Percentiles rank a stretch among this genome's conserved stretches.
Evolutionary conservation across 2,113 vertebrate species (phyloP).

Genomic region (Crotalus viridis): DNA sequence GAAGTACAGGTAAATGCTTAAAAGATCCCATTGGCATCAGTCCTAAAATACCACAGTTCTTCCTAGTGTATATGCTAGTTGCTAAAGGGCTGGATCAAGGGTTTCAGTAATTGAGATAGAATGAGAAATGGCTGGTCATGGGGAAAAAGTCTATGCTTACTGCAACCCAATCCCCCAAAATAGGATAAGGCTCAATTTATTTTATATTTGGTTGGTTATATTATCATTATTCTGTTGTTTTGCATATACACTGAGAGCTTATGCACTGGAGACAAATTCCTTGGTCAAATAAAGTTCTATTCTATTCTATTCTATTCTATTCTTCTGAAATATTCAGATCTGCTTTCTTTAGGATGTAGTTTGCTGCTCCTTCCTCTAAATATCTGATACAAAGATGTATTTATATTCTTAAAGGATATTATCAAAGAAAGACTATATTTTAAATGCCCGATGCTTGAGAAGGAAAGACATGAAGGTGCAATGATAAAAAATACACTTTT

Average conservation of each 20-base stretch:
- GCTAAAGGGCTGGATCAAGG: neutral
- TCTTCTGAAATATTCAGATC: neutral
- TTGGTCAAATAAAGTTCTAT: neutral
- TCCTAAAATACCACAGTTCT: neutral
- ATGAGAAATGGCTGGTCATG: neutral
- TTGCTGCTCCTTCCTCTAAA: slow-evolving; percentile 12
- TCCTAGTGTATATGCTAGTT: accelerated
- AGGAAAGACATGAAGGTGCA: neutral
- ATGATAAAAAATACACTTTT: neutral
- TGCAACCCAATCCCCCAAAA: neutral
- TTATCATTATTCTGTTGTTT: neutral
- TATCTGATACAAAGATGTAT: neutral
- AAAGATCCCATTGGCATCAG: neutral
- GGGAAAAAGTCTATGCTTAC: neutral
- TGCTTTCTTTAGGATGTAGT: neutral
- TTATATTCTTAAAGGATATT: neutral
- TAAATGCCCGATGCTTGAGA: neutral
- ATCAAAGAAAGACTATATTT: slow-evolving; percentile 17
- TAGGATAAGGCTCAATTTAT: neutral
- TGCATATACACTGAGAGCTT: neutral
- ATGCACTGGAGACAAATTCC: neutral
- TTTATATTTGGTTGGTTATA: slow-evolving; percentile 11
- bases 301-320: neutral
- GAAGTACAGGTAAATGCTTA: neutral
- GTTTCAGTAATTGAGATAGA: neutral